These are phyloP conservation scores for Physocephala rufipes DNA, from an alignment of 2,888 invertebrate genomes.

Conservation along the genomic window DNA sequence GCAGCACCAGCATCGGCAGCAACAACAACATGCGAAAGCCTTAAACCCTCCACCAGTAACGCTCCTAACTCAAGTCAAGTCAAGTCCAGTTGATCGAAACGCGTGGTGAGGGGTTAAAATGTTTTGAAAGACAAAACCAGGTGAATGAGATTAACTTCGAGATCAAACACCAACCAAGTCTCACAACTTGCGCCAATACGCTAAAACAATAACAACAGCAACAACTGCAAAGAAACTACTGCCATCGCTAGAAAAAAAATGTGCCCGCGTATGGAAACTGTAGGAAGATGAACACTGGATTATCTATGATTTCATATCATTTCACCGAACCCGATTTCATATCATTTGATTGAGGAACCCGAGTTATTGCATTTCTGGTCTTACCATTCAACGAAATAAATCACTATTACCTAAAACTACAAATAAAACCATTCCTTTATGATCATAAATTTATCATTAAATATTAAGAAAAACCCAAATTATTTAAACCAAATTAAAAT, in stretches of 20 bases:
- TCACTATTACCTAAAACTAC: no score
- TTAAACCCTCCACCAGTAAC: not conserved
- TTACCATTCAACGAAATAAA: no score
- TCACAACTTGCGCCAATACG: not conserved
- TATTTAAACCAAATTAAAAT: constrained; percentile 12
- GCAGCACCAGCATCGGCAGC: not conserved
- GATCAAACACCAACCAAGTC: not conserved
- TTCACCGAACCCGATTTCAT: no score
- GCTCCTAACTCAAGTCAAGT: not conserved
- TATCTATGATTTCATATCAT: no score
- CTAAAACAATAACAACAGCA: not conserved
- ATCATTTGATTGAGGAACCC: not conserved
- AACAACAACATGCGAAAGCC: not conserved
- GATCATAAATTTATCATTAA: no score
- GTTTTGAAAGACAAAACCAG: constrained; percentile 15
- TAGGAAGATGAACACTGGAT: not conserved
- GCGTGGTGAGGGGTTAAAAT: constrained; percentile 21
- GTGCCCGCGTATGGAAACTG: not conserved
- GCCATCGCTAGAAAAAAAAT: not conserved
- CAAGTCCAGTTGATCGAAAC: not conserved
- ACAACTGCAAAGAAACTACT: not conserved
- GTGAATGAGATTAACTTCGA: constrained; percentile 30
- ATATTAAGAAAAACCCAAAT: not conserved
- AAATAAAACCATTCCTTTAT: no score
- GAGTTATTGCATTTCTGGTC: not conserved